Conservation (phyloP, 2,888 invertebrate genomes). For the Gymnosoma rotundatum region DNA sequence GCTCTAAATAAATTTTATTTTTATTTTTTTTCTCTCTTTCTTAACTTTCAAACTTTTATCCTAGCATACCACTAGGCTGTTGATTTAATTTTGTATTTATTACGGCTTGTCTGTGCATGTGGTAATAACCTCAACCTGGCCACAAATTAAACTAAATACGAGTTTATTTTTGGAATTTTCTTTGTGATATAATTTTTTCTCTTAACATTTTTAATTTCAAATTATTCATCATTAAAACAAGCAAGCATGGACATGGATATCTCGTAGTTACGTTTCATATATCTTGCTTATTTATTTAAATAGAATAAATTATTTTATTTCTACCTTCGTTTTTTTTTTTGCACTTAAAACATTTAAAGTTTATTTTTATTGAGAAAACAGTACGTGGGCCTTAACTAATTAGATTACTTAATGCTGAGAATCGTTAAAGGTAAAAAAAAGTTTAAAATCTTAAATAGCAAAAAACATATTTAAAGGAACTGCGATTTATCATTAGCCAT, state of each 20-base stretch:
- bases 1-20: background rate
- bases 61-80: conserved; percentile 21
- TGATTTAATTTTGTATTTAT: conserved; percentile 30
- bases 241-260: conserved; percentile 35
- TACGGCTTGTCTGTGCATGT: conserved; percentile 11
- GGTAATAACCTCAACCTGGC: conserved; percentile 14
- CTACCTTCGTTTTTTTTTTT: background rate
- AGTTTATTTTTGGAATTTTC: background rate
- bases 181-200: background rate
- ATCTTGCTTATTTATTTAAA: conserved; percentile 29
- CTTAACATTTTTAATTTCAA: conserved; percentile 43
- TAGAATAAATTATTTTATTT: conserved; percentile 4
- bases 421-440: conserved; percentile 9
- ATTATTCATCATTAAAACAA: conserved; percentile 60
- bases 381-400: conserved; percentile 65
- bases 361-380: conserved; percentile 46
- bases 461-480: background rate
- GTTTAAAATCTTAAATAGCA: conserved; percentile 15
- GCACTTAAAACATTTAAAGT: background rate
- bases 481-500: conserved; percentile 46
- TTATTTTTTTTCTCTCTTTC: background rate
- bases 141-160: conserved; percentile 10
- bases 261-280: conserved; percentile 22
- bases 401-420: conserved; percentile 50
- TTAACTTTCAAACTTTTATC: background rate